A percentile compares a stretch with the other conserved stretches of the same genome.
Conservation (phyloP, 1,140 invertebrate genomes). For the Hermetia illucens region DNA sequence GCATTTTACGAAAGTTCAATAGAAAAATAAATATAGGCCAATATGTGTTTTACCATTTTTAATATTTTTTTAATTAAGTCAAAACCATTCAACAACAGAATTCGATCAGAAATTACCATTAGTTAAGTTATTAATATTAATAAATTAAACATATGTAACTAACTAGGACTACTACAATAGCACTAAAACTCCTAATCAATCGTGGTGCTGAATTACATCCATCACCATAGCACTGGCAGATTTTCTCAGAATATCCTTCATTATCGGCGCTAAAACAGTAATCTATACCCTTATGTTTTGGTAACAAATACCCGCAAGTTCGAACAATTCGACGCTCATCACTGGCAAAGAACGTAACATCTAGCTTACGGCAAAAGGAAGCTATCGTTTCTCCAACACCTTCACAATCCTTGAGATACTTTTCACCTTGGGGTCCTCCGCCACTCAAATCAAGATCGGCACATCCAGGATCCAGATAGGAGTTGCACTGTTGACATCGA, state of each 20-base stretch:
- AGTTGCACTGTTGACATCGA: slow-evolving; percentile 68
- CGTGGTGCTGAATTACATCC: slow-evolving; percentile 32
- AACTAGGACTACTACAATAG: neutral
- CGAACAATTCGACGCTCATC: slow-evolving; percentile 32
- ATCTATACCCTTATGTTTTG: slow-evolving; percentile 19
- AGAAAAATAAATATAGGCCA: too few species aligned
- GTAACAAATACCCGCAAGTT: slow-evolving; percentile 34
- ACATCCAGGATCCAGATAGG: slow-evolving; percentile 56
- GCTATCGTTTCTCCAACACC: neutral
- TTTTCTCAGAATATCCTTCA: slow-evolving; percentile 36
- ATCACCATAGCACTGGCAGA: slow-evolving; percentile 39
- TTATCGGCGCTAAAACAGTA: slow-evolving; percentile 37
- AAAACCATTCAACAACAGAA: too few species aligned
- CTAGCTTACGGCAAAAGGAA: slow-evolving; percentile 22
- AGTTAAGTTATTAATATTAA: too few species aligned
- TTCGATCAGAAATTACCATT: too few species aligned
- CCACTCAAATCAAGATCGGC: slow-evolving; percentile 25
- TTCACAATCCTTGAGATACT: slow-evolving; percentile 17
- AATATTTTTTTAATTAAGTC: too few species aligned
- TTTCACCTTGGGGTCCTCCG: slow-evolving; percentile 16
- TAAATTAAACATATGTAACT: neutral
- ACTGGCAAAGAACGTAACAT: slow-evolving; percentile 28
- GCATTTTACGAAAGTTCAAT: too few species aligned
- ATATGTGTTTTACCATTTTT: too few species aligned
- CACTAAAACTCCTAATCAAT: neutral